phyloP scores from a whole-genome alignment of 2,888 invertebrate genomes.

The Drosophila affinis region DNA sequence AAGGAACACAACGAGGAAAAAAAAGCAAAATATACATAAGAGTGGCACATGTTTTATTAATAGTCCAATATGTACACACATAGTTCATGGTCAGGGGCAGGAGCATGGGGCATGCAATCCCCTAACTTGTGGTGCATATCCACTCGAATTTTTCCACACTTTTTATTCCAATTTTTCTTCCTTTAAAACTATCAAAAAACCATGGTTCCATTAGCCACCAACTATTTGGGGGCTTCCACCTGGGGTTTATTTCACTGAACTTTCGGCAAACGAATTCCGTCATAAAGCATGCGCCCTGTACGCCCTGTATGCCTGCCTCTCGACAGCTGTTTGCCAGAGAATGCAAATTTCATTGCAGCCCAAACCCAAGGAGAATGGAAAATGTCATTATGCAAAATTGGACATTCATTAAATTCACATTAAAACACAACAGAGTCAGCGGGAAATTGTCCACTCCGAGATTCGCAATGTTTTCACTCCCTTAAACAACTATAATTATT shows the following conservation, averaged over 20 bases:
- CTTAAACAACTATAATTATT: constrained; percentile 38
- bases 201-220: background rate
- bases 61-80: constrained; percentile 44
- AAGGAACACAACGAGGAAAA: background rate
- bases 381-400: constrained; percentile 43
- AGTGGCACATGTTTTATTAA: constrained; percentile 52
- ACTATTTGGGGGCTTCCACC: background rate
- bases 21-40: constrained; percentile 7
- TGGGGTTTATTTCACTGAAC: background rate
- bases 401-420: constrained; percentile 44
- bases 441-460: constrained; percentile 19
- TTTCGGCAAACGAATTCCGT: background rate
- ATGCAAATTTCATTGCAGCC: constrained; percentile 22
- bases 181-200: background rate
- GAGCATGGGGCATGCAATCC: constrained; percentile 15
- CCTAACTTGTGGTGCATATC: constrained; percentile 6
- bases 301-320: background rate
- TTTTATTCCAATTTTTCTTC: background rate
- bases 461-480: constrained; percentile 12
- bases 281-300: constrained; percentile 48
- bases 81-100: background rate
- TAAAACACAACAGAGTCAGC: constrained; percentile 37
- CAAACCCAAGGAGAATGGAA: constrained; percentile 6
- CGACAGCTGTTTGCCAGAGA: constrained; percentile 33
- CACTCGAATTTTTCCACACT: background rate